Evolutionary conservation across 2,888 invertebrate species (phyloP), one percentile per base, ranked within the genome.

Genomic region (Syrphus vitripennis): DNA sequence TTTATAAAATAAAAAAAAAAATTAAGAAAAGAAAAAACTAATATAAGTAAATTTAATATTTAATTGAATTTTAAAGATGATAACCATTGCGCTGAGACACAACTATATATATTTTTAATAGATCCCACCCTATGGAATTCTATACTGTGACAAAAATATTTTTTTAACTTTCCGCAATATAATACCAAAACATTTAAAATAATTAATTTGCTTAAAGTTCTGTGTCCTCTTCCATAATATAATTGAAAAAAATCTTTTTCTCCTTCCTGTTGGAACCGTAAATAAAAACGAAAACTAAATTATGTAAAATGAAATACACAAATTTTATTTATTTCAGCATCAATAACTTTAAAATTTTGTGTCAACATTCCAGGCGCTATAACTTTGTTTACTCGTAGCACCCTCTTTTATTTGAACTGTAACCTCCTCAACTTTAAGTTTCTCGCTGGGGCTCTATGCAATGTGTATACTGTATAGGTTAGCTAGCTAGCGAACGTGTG

Each of bases 261-360:
- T 29, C 16, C 29, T 9, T n/a, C 16, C 29, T n/a, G n/a, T n/a
- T n/a, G n/a, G 19, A n/a, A 16, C 29, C 31, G 16, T 29, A 59
- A 59, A 37, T 59, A 37, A 42, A 61, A 63, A 63, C 19, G 42
- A 63, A 63, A 63, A 42, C 24, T 63, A 63, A 63, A 37, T 24
- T 40, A 61, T 29, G 65, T 45, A 31, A 65, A 40, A 65, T 45
- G 65, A 45, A 65, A 65, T 65, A 65, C 45, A 65, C 29, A 16
- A 45, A 45, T 45, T 65, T 65, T 45, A 65, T 65, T 65, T 45
- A 37, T 84, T 84, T 81, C 57, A 63, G 81, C 61, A 76, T 72
- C 81, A 84, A 59, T 77, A 77, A 77, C 61, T 76, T 57, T 76
- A 53, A n/a, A 80, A 75, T 63, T 75, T 80, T 61, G 55, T 65